These are phyloP conservation scores for Cryptocephalus moraei DNA, from an alignment of 2,888 invertebrate species.

Conservation along the genomic window DNA sequence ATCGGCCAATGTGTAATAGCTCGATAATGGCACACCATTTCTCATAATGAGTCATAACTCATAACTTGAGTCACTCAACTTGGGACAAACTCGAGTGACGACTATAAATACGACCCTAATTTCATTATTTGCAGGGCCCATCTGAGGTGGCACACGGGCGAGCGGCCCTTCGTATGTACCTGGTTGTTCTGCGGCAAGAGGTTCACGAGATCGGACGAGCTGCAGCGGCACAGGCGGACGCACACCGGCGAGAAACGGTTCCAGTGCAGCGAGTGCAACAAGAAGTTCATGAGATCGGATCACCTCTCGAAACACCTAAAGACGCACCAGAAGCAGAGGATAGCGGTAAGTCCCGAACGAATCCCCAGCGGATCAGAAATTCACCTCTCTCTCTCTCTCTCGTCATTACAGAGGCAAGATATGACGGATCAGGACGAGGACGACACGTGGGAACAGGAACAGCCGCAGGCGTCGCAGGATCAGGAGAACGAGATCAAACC, in stretches of 20 bases:
- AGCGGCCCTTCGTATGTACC: slow-evolving; percentile 88
- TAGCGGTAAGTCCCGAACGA: slow-evolving; percentile 37
- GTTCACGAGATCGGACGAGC: slow-evolving; percentile 71
- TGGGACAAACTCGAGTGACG: too few relatives aligned
- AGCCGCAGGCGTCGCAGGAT: slow-evolving; percentile 9
- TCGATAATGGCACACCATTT: too few relatives aligned
- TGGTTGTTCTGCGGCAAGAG: slow-evolving; percentile 94
- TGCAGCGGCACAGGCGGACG: slow-evolving; percentile 81
- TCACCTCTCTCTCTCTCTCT: background rate
- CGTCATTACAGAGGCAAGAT: slow-evolving; percentile 23
- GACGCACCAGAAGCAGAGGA: slow-evolving; percentile 66
- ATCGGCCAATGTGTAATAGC: too few relatives aligned
- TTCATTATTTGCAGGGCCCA: slow-evolving; percentile 15
- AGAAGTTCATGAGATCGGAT: slow-evolving; percentile 87
- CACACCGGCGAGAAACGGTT: slow-evolving; percentile 56
- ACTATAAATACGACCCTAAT: too few relatives aligned
- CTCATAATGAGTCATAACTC: too few relatives aligned
- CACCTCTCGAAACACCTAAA: slow-evolving; percentile 85
- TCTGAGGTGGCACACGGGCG: slow-evolving; percentile 79
- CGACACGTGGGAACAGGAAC: slow-evolving; percentile 19
- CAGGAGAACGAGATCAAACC: slow-evolving; percentile 24
- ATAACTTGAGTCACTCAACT: too few relatives aligned
- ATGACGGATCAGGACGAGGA: slow-evolving; percentile 17
- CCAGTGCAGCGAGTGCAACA: slow-evolving; percentile 79
- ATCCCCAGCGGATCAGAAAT: too few relatives aligned